These are phyloP conservation scores for Percina caprodes DNA, from an alignment of 2,113 vertebrate genomes.

Conservation along the genomic window DNA sequence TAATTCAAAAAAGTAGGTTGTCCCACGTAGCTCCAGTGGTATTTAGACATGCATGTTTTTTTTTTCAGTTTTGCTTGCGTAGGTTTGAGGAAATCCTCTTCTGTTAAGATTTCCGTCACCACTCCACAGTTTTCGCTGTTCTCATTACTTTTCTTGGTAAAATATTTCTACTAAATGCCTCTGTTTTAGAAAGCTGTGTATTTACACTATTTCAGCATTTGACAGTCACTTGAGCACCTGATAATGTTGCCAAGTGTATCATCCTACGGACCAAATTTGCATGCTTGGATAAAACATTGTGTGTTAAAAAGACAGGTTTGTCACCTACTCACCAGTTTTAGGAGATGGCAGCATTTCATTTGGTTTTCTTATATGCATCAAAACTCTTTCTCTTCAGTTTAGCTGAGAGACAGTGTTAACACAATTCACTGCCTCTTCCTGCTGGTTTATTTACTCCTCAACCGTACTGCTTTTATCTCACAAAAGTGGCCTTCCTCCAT, in stretches of 20 bases:
- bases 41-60: conserved; percentile 1
- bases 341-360: background rate
- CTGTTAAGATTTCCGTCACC: background rate
- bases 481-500: background rate
- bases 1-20: background rate
- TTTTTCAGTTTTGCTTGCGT: conserved; percentile 1
- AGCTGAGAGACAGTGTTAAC: background rate
- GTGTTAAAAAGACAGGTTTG: background rate
- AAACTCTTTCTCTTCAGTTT: background rate
- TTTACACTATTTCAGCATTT: background rate
- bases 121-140: background rate
- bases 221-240: background rate
- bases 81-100: background rate
- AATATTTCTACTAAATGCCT: background rate
- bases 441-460: conserved; percentile 31
- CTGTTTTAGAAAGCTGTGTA: background rate
- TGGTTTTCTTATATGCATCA: background rate
- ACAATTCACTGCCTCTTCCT: conserved; percentile 28
- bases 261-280: background rate
- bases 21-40: background rate
- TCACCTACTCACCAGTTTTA: background rate
- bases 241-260: background rate
- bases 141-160: background rate
- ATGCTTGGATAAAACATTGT: background rate
- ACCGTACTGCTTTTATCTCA: background rate